Percentiles rank a stretch among this genome's conserved stretches.
These are phyloP conservation scores for Phrynocephalus vlangalii DNA, from an alignment of 2,797 vertebrate species.

Conservation along the genomic window DNA sequence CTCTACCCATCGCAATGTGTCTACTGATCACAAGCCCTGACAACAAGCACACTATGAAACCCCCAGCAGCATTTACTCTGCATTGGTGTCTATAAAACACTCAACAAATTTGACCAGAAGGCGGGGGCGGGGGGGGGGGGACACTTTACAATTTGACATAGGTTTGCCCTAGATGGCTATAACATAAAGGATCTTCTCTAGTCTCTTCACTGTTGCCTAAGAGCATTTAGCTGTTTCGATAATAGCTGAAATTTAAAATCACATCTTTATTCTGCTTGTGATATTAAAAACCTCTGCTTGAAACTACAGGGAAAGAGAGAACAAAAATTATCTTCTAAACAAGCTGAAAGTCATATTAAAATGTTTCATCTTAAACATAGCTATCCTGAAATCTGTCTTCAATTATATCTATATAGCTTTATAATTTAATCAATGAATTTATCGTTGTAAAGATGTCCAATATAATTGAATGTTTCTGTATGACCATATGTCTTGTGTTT, in stretches of 20 bases:
- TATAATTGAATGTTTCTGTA: slow-evolving; percentile 5
- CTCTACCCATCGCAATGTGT: no score
- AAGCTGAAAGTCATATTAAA: not conserved
- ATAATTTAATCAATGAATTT: slow-evolving; percentile 38
- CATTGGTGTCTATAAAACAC: no score
- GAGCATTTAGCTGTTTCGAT: not conserved
- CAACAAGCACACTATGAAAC: no score
- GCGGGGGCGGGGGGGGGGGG: no score
- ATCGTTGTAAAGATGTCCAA: slow-evolving; percentile 55
- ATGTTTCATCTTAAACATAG: not conserved
- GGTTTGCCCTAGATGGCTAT: no score
- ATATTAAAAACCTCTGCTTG: not conserved
- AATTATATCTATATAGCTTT: slow-evolving; percentile 22
- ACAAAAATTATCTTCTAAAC: not conserved
- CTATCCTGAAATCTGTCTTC: slow-evolving; percentile 24
- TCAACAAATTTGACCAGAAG: no score
- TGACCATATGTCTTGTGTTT: not conserved
- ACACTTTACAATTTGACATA: no score
- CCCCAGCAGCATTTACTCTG: no score
- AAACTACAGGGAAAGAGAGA: not conserved
- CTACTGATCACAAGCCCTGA: no score
- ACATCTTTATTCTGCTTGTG: no score
- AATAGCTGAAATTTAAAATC: not conserved
- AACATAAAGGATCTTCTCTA: no score
- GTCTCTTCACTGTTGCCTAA: no score